These are phyloP conservation scores for Alethe castanea DNA, from an alignment of 2,113 vertebrate genomes.

Conservation along the genomic window DNA sequence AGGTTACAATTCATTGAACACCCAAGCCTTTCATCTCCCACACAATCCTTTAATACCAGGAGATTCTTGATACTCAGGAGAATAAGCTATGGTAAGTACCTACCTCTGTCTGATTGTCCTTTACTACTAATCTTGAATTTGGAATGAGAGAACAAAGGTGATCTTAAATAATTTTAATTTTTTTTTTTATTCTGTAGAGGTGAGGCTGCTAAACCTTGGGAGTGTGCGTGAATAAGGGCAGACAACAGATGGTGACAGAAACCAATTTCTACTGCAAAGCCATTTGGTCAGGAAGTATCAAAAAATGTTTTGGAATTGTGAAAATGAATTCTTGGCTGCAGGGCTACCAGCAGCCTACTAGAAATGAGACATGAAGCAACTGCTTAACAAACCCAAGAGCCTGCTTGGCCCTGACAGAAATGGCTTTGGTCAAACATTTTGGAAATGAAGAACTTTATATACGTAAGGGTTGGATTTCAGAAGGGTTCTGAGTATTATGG, in stretches of 20 bases:
- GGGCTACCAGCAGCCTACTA: constrained; percentile 1
- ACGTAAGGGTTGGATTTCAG: background rate
- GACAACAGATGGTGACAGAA: constrained; percentile 18
- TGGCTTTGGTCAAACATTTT: background rate
- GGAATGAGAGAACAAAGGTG: background rate
- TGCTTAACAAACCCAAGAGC: background rate
- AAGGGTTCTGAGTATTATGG: background rate
- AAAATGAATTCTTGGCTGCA: constrained; percentile 37
- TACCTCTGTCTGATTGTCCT: background rate
- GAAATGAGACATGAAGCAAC: background rate
- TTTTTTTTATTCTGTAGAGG: background rate
- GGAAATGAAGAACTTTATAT: background rate
- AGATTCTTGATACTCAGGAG: background rate
- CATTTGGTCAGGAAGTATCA: constrained; percentile 14
- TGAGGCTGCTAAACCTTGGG: background rate
- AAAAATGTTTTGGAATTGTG: constrained; percentile 45
- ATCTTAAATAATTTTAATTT: background rate
- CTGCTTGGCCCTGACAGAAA: background rate
- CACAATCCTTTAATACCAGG: background rate
- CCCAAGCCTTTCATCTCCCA: background rate
- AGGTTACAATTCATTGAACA: background rate
- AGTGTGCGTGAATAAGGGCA: too few species aligned
- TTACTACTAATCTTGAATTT: background rate
- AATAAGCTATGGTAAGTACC: background rate
- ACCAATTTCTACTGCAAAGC: background rate